Evolutionary conservation across 2,113 vertebrate genomes (phyloP).

Genomic region (Syrmaticus mikado): DNA sequence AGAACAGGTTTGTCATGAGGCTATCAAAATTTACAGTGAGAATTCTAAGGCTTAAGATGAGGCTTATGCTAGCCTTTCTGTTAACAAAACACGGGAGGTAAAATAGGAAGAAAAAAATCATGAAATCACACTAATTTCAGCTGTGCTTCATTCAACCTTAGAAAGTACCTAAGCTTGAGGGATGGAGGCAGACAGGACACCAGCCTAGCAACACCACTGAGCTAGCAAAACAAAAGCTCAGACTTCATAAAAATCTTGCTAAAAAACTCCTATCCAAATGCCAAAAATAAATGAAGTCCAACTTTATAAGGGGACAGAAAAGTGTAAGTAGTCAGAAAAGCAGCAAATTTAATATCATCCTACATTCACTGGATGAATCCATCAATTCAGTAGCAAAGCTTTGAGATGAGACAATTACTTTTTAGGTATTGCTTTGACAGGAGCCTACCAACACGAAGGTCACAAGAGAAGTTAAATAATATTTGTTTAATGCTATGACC

Average conservation of each 20-base stretch:
- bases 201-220: neutral
- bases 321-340: neutral
- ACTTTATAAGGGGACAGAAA: neutral
- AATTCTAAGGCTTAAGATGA: neutral
- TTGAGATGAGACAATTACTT: neutral
- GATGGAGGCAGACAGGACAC: neutral
- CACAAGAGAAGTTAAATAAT: neutral
- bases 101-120: neutral
- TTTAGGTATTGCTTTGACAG: neutral
- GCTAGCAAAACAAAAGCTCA: neutral
- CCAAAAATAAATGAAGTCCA: accelerated
- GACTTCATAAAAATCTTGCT: neutral
- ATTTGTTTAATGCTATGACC: neutral
- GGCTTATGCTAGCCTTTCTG: neutral
- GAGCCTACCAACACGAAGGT: neutral
- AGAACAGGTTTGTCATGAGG: neutral
- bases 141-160: neutral
- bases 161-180: neutral
- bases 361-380: neutral
- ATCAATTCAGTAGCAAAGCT: neutral
- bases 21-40: neutral
- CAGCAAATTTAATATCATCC: neutral
- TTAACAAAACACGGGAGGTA: neutral
- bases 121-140: neutral
- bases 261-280: neutral